Evolutionary conservation across 2,113 vertebrate genomes (phyloP), one percentile per base, ranked within the genome.

Genomic region (Oceanites oceanicus): DNA sequence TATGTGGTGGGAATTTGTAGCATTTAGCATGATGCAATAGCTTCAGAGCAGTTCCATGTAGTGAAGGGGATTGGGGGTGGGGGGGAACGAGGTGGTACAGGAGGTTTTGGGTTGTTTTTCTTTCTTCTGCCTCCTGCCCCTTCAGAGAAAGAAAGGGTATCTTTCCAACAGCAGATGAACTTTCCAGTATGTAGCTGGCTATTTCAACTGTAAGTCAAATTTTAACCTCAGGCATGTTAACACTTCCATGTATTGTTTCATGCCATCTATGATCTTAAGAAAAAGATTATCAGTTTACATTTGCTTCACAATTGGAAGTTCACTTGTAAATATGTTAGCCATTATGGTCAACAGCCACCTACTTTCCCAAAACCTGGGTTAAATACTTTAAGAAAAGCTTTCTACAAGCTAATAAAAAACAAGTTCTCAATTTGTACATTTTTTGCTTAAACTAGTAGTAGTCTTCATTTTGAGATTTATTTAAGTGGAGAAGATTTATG

Each of bases 251-350:
- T 81, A 89, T 61, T 65, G 36, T 92, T 61, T 75, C 72, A 94
- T 40, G 29, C 36, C 62, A 78, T 44, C 66, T 49, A 78, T 26
- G 36, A 92, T 72, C 53, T 56, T 32, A 12, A 88, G 32, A 94
- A 94, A 34, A 82, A 91, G 62, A 66, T 63, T 81, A 96, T 91
- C 95, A 92, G 79, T 96, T 92, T 94, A 96, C 80, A 89, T 42
- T 45, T 68, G 67, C 94, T 94, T 95, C 94, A 91, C 58, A 96
- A 90, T 42, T 95, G 62, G 49, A 97, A 94, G 92, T 85, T 95
- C 50, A 83, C 62, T 90, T 87, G 36, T 56, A 71, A 74, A 19
- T 42, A 79, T 61, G 20, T 65, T 75, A 82, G 20, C 15, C 34
- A 65, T 74, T 52, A 77, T 1, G 6, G 27, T 52, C 38, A 94